These are phyloP conservation scores for Cheilinus undulatus DNA, from an alignment of 2,113 vertebrate species.

Conservation along the genomic window DNA sequence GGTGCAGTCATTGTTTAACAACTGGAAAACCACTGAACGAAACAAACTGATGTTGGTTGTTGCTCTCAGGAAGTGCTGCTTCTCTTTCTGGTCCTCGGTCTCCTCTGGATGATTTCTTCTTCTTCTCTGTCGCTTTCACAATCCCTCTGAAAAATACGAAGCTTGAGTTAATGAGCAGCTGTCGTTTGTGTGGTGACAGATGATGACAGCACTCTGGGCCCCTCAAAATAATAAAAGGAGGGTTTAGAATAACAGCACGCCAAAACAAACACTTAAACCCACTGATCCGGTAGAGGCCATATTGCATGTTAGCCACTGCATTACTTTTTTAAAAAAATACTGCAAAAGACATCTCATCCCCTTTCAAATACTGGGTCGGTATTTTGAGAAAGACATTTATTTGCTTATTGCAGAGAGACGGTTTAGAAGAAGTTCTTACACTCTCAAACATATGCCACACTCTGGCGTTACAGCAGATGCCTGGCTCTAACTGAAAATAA, in stretches of 20 bases:
- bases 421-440: too few relatives aligned
- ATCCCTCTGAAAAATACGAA: slow-evolving; percentile 82
- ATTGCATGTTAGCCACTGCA: neutral
- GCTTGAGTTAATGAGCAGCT: slow-evolving; percentile 5
- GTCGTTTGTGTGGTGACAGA: neutral
- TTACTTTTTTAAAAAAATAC: too few relatives aligned
- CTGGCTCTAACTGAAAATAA: neutral
- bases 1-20: slow-evolving; percentile 37
- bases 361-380: neutral
- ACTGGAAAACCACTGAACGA: neutral
- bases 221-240: neutral
- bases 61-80: slow-evolving; percentile 89
- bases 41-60: neutral
- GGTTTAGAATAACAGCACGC: neutral
- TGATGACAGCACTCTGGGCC: neutral
- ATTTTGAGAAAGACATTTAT: neutral
- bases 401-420: neutral
- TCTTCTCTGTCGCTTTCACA: slow-evolving; percentile 94
- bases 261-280: too few relatives aligned
- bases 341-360: too few relatives aligned
- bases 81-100: slow-evolving; percentile 85
- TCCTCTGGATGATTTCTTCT: slow-evolving; percentile 84
- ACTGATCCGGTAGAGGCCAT: too few relatives aligned
- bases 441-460: neutral
- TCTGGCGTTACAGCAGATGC: neutral